Conservation (phyloP, 2,888 invertebrate species). For the Drosophila nigricruria region DNA sequence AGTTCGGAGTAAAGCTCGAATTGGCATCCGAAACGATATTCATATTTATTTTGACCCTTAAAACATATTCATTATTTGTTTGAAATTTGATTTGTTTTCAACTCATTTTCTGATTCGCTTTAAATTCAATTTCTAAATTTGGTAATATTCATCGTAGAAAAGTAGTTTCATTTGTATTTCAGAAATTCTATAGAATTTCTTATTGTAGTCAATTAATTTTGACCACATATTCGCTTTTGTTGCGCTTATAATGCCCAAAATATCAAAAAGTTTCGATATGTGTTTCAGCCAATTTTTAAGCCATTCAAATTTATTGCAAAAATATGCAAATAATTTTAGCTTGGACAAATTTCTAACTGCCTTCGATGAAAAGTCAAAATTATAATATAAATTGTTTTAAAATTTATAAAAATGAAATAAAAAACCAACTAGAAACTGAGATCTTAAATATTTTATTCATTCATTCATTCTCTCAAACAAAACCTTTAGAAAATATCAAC, state of each 20-base stretch:
- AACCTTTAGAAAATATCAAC: background rate
- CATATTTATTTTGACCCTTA: background rate
- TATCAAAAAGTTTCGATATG: background rate
- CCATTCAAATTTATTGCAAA: conserved; percentile 2
- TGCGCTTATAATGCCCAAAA: background rate
- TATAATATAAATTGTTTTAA: too few relatives aligned
- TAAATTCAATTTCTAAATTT: background rate
- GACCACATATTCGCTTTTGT: background rate
- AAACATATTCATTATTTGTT: background rate
- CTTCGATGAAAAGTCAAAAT: too few relatives aligned
- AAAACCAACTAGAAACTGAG: background rate
- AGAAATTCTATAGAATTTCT: background rate
- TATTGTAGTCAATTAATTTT: background rate
- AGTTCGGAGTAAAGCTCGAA: background rate
- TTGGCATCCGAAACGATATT: background rate
- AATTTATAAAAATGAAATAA: too few relatives aligned
- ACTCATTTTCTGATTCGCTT: background rate
- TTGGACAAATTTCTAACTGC: background rate
- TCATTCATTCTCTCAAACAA: background rate
- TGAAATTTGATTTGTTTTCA: background rate
- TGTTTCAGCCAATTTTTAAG: background rate
- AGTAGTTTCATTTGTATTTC: background rate
- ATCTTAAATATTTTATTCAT: background rate
- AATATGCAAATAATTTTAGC: background rate
- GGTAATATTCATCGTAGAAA: background rate